Base-by-base conservation (phyloP, 2,888 invertebrate genomes). In the Dicroscelio sp. region DNA sequence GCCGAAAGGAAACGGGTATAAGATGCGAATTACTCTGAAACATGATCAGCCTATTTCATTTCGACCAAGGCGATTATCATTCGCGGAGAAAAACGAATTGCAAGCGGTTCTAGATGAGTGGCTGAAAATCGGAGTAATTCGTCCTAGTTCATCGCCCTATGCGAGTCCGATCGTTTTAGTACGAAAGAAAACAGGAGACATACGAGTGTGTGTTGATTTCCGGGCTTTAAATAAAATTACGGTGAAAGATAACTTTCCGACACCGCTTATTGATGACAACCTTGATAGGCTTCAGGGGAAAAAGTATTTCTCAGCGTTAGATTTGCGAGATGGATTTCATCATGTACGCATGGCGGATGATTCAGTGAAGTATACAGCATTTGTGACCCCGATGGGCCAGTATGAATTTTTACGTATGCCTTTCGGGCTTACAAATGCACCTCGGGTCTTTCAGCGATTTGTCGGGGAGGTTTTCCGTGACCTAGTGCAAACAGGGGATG, bases 41-140 rank as follows among this genome's bases (percentile, higher is more conserved):
- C 10, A 67, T 35, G 67, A 67, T 2, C n/a, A n/a, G n/a, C n/a
- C n/a, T n/a, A n/a, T n/a, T n/a, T 35, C 33, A n/a, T 67, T 35
- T 23, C 43, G 52, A 6, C 67, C 80, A n/a, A 71, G 80, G 23
- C 25, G 80, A 48, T 31, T 80, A 43, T 80, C 80, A 27, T 80
- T 27, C 31, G n/a, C 67, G 10, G 67, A 80, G 95, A 67, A 33
- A n/a, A 23, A 2, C 10, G 14, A 67, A 31, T 30, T 67, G 23
- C 33, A 67, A 14, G 38, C 38, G 33, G 67, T 67, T 4, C 31
- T 67, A 67, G 67, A 33, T 23, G 67, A 67, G 23, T 67, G 38
- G 67, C 33, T 35, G 5, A 31, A 14, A 23, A 14, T 5, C n/a
- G 67, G 67, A 4, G 20, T 67, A n/a, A 67, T 67, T 35, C 31